These are phyloP conservation scores for Drosophila nigritarsus DNA, from an alignment of 2,888 invertebrate species.

Conservation along the genomic window DNA sequence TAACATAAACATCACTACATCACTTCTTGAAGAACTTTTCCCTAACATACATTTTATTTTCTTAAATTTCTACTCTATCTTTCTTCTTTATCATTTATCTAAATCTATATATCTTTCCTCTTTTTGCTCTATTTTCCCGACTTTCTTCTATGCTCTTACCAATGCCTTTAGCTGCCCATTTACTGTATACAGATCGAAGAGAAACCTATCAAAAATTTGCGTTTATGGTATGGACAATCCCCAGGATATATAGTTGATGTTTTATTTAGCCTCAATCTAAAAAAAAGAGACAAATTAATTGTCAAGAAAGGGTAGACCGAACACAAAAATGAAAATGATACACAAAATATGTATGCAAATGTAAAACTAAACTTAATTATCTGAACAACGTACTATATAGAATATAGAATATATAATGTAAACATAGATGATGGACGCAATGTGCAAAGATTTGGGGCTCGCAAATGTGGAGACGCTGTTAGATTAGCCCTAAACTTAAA, in stretches of 20 bases:
- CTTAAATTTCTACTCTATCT: neutral
- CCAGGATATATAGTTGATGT: conserved; percentile 60
- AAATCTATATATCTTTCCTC: neutral
- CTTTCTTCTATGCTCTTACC: neutral
- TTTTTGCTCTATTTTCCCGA: neutral
- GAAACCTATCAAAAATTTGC: conserved; percentile 73
- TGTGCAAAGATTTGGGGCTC: conserved; percentile 62
- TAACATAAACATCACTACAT: too few relatives aligned
- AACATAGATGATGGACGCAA: conserved; percentile 51
- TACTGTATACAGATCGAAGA: conserved; percentile 37
- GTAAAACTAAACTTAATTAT: conserved; percentile 25
- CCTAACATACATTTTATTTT: neutral
- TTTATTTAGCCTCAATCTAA: conserved; percentile 46
- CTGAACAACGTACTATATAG: conserved; percentile 37
- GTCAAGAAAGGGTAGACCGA: conserved; percentile 1
- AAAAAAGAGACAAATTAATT: neutral
- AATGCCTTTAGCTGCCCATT: conserved; percentile 17
- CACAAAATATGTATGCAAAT: conserved; percentile 35
- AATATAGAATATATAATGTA: conserved; percentile 24
- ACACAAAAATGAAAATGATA: conserved; percentile 9
- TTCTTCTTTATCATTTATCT: neutral
- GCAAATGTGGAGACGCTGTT: conserved; percentile 2
- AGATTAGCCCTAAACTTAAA: conserved; percentile 30
- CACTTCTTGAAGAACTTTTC: neutral
- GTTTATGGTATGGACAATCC: conserved; percentile 80